Percentiles rank a stretch among this genome's conserved stretches.
Conservation (phyloP, 35 echinoderm and acorn worm species). For the Nesometra sesokonis region DNA sequence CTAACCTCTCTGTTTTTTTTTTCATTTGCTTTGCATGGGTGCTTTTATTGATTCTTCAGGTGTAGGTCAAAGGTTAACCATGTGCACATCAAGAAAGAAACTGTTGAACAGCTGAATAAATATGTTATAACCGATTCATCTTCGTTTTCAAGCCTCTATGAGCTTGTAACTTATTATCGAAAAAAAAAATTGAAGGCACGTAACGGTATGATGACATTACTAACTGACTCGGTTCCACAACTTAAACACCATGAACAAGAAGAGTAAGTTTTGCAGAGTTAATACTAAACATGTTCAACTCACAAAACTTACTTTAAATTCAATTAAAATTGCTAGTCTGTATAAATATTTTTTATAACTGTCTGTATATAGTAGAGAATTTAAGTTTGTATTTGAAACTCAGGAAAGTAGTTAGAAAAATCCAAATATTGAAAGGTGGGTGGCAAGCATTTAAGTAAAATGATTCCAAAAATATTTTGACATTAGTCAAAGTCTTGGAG, state of each 20-base stretch:
- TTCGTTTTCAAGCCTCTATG: constrained; percentile 64
- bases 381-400: no score
- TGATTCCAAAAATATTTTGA: no score
- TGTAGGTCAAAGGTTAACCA: constrained; percentile 35
- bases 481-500: no score
- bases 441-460: no score
- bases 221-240: constrained; percentile 71
- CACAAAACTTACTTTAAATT: no score
- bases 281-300: no score
- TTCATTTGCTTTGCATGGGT: background rate
- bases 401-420: no score
- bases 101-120: constrained; percentile 14
- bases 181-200: constrained; percentile 48
- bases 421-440: no score
- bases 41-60: constrained; percentile 5
- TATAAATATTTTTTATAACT: no score
- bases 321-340: no score
- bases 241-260: constrained; percentile 56
- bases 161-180: constrained; percentile 61
- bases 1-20: background rate
- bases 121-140: constrained; percentile 51
- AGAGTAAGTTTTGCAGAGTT: constrained; percentile 45
- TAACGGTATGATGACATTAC: constrained; percentile 46
- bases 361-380: no score
- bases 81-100: constrained; percentile 64